Evolutionary conservation across 2,888 invertebrate species (phyloP).

Genomic region (Cristatella mucedo): DNA sequence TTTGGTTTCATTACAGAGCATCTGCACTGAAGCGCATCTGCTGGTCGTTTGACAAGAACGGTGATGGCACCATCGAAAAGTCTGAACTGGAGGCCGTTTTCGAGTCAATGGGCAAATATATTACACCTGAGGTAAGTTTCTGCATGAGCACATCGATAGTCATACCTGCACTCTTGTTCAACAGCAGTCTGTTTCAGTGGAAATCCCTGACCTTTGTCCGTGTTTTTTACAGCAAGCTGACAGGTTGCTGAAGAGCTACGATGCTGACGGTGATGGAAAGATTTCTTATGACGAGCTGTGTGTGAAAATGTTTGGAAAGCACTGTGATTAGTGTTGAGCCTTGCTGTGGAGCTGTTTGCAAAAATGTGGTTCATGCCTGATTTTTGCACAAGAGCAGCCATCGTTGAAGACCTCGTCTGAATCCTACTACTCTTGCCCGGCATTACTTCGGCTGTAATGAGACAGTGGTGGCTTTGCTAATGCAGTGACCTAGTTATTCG

Average conservation of each 20-base stretch:
- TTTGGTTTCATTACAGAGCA: conserved; percentile 9
- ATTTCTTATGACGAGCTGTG: conserved; percentile 12
- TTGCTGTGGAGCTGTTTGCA: no score
- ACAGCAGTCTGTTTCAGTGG: no score
- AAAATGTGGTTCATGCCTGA: no score
- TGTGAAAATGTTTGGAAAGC: conserved; percentile 6
- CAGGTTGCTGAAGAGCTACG: conserved; percentile 8
- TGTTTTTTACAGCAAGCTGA: conserved; percentile 3
- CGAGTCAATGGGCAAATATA: conserved; percentile 7
- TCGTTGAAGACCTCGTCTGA: no score
- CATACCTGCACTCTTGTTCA: no score
- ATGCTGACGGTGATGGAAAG: conserved; percentile 7
- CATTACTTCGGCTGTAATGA: no score
- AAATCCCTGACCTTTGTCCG: no score
- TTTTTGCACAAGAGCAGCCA: no score
- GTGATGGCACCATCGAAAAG: conserved; percentile 11
- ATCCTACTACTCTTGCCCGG: no score
- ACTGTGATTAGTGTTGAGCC: conserved; percentile 8
- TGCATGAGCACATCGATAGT: no score
- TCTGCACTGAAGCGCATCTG: conserved; percentile 11
- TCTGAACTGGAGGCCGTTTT: conserved; percentile 11
- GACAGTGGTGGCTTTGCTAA: no score
- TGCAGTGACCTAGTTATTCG: no score
- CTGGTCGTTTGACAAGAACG: conserved; percentile 11
- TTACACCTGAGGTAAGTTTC: conserved; percentile 7